These are phyloP conservation scores for Noctilio leporinus DNA, from an alignment of 2,113 vertebrate species.

Conservation along the genomic window DNA sequence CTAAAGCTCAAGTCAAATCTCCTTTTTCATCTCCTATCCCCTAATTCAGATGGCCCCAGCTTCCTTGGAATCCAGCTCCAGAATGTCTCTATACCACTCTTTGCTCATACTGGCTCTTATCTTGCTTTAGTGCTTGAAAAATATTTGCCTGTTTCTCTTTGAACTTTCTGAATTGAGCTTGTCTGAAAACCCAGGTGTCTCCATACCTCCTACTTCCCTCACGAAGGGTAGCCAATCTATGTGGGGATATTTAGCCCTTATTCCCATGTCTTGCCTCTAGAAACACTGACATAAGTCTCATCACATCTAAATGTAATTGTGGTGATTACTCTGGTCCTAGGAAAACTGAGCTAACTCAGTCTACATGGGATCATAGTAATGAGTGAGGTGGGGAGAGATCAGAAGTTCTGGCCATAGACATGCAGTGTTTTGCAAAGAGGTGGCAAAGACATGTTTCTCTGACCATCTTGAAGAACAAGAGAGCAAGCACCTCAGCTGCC, in stretches of 20 bases:
- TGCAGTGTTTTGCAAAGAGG: neutral
- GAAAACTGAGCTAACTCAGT: neutral
- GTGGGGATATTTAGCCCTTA: neutral
- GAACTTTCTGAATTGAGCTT: neutral
- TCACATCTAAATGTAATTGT: neutral
- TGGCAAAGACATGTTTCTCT: neutral
- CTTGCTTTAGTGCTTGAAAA: neutral
- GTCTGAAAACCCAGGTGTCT: constrained; percentile 1
- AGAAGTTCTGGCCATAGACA: neutral
- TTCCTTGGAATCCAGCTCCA: neutral
- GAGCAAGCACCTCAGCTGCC: neutral
- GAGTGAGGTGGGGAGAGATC: neutral
- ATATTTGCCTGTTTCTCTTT: neutral
- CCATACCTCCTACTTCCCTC: neutral
- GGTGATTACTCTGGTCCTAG: neutral
- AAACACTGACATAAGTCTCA: neutral
- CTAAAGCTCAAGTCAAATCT: neutral
- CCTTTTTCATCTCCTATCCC: neutral
- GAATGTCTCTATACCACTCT: neutral
- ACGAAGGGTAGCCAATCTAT: neutral
- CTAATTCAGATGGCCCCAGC: neutral
- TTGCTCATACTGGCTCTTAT: neutral
- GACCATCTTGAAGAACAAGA: neutral
- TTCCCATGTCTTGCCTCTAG: neutral
- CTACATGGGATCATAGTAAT: neutral